phyloP scores from a whole-genome alignment of 2,113 vertebrate species.

The Leptobrachium leishanense region DNA sequence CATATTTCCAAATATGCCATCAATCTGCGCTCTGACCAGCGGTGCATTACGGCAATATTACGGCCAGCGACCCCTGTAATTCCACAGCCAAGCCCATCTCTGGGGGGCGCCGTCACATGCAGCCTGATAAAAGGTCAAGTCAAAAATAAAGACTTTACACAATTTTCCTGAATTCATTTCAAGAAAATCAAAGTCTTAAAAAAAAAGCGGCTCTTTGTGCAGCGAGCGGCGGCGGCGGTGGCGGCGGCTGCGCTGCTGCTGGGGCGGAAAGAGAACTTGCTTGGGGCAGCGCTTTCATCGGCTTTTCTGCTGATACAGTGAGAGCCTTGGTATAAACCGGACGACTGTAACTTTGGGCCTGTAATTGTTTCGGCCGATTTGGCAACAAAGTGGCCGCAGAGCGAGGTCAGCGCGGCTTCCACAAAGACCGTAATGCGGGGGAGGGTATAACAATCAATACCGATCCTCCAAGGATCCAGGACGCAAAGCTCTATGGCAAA shows the following conservation, averaged over 20 bases:
- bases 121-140: constrained; percentile 97
- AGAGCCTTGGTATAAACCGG: no score
- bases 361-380: no score
- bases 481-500: no score
- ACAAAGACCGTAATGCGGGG: no score
- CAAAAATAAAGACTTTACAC: constrained; percentile 98
- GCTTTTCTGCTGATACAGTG: constrained; percentile 85
- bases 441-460: no score
- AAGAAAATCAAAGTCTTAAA: constrained; percentile 96
- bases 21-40: constrained; percentile 65
- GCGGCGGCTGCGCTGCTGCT: constrained; percentile 63
- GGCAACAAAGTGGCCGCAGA: no score
- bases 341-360: no score
- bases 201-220: constrained; percentile 83
- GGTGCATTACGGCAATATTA: constrained; percentile 76
- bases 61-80: constrained; percentile 78
- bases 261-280: constrained; percentile 95
- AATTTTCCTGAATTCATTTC: constrained; percentile 92
- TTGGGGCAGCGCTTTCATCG: constrained; percentile 75
- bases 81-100: constrained; percentile 76
- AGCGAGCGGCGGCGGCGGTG: constrained; percentile 77
- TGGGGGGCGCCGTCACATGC: constrained; percentile 82
- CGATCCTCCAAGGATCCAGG: no score
- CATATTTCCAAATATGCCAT: constrained; percentile 79
- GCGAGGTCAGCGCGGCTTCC: no score